Conservation (phyloP, 2,888 invertebrate species). For the Alloplasta piceator region DNA sequence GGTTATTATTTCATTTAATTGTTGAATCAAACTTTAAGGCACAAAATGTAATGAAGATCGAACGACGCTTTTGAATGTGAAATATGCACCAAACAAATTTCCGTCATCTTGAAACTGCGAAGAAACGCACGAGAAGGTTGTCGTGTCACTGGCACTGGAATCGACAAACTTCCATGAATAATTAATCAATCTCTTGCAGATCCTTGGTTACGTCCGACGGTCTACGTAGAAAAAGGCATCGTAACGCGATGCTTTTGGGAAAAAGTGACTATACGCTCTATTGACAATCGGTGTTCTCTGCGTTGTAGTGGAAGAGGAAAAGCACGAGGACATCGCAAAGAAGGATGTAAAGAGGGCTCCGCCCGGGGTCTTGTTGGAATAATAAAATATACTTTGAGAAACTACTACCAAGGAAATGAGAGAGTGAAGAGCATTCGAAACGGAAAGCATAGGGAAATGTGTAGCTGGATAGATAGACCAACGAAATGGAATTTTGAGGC, state of each 20-base stretch:
- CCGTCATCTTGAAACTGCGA: constrained; percentile 10
- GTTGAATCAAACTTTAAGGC: too few relatives aligned
- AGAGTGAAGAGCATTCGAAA: constrained; percentile 6
- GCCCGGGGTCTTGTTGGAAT: constrained; percentile 41
- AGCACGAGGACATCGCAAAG: constrained; percentile 32
- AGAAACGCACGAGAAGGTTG: not conserved
- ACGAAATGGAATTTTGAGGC: constrained; percentile 43
- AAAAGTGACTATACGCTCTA: constrained; percentile 24
- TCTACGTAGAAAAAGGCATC: constrained; percentile 17
- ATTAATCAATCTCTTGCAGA: constrained; percentile 33
- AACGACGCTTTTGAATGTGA: too few relatives aligned
- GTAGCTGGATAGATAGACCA: constrained; percentile 25
- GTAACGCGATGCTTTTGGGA: constrained; percentile 31
- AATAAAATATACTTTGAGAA: constrained; percentile 49
- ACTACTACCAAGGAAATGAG: constrained; percentile 18
- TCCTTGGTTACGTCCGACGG: constrained; percentile 16
- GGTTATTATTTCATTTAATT: too few relatives aligned
- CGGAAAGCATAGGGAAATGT: constrained; percentile 15
- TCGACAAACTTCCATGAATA: constrained; percentile 40
- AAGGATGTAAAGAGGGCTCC: constrained; percentile 30
- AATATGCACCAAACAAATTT: not conserved
- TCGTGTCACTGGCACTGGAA: constrained; percentile 7
- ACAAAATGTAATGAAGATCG: too few relatives aligned
- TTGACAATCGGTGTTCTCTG: not conserved
- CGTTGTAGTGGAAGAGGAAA: too few relatives aligned